Evolutionary conservation across 2,797 vertebrate genomes (phyloP).

Genomic region (Podargus strigoides): DNA sequence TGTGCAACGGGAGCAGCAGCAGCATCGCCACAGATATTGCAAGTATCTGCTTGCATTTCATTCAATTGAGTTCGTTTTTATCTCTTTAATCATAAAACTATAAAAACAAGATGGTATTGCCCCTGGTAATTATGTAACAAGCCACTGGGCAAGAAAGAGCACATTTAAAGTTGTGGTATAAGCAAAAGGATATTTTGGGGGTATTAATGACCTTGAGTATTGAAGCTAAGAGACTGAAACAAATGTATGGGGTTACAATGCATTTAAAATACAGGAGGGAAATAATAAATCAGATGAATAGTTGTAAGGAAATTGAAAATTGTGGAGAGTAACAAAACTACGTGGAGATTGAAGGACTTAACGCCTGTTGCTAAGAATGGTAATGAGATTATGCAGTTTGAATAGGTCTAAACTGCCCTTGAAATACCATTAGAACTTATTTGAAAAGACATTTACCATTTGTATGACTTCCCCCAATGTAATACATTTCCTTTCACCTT

Average conservation of each 20-base stretch:
- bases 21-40: background rate
- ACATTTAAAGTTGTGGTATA: conserved; percentile 58
- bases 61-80: conserved; percentile 63
- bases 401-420: conserved; percentile 61
- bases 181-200: conserved; percentile 46
- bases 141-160: conserved; percentile 64
- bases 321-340: conserved; percentile 66
- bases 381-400: conserved; percentile 61
- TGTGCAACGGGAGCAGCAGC: background rate
- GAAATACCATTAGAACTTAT: conserved; percentile 70
- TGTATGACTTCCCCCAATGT: conserved; percentile 37
- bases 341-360: conserved; percentile 21
- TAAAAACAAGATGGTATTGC: conserved; percentile 63
- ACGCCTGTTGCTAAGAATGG: conserved; percentile 51
- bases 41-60: conserved; percentile 38
- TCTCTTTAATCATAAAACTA: conserved; percentile 67
- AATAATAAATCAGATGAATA: conserved; percentile 70
- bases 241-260: conserved; percentile 63
- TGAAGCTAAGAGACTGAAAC: conserved; percentile 57
- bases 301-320: conserved; percentile 68
- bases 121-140: conserved; percentile 53
- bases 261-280: conserved; percentile 62
- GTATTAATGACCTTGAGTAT: conserved; percentile 63
- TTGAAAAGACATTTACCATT: conserved; percentile 51
- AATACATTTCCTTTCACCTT: conserved; percentile 47